Evolutionary conservation across 2,113 vertebrate species (phyloP).

Genomic region (Sturnira hondurensis): DNA sequence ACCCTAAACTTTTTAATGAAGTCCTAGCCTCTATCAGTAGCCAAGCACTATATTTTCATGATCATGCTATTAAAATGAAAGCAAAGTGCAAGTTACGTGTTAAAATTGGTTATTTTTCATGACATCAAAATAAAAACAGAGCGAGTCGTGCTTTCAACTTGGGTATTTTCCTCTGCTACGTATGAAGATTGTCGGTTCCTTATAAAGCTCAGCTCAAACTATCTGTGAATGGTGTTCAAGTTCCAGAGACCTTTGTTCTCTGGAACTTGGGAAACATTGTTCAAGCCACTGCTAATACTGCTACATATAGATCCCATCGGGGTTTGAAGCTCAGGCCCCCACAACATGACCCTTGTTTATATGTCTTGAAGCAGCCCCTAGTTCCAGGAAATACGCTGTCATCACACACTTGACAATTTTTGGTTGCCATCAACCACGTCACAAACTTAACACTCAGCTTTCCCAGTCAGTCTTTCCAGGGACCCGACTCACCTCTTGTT

Average conservation of each 20-base stretch:
- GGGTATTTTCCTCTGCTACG: background rate
- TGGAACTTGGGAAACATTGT: background rate
- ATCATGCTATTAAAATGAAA: slow-evolving; percentile 13
- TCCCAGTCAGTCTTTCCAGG: slow-evolving; percentile 73
- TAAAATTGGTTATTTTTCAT: slow-evolving; percentile 32
- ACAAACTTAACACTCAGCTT: slow-evolving; percentile 74
- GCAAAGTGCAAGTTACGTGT: background rate
- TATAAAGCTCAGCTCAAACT: background rate
- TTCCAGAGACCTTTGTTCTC: slow-evolving; percentile 6
- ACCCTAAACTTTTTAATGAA: slow-evolving; percentile 8
- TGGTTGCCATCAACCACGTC: slow-evolving; percentile 64
- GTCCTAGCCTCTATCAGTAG: background rate
- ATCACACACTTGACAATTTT: slow-evolving; percentile 51
- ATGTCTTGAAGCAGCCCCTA: slow-evolving; percentile 39
- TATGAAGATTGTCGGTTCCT: background rate
- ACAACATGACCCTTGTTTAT: slow-evolving; percentile 32
- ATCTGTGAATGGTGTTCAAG: background rate
- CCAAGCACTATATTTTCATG: slow-evolving; percentile 9
- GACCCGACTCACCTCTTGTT: slow-evolving; percentile 79
- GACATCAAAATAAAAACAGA: slow-evolving; percentile 7
- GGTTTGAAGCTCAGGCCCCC: background rate
- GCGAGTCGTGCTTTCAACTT: background rate
- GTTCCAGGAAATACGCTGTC: slow-evolving; percentile 78
- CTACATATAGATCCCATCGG: background rate
- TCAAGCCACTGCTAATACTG: background rate